Base-by-base conservation (phyloP, 2,797 vertebrate genomes). In the Thaleichthys pacificus region DNA sequence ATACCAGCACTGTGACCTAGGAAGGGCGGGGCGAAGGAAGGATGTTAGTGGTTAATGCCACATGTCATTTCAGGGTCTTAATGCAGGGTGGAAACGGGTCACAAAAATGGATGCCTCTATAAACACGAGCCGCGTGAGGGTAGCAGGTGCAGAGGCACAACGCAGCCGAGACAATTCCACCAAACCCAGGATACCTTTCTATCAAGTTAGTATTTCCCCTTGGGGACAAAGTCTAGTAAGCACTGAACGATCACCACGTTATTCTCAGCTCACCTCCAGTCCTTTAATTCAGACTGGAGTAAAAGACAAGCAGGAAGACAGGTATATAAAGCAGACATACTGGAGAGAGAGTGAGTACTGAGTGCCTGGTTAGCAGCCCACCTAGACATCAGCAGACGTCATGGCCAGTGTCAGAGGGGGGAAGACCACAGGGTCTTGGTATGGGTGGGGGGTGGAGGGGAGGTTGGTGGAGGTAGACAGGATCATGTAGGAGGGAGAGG, bases 1-100 rank as follows among this genome's bases (percentile, higher is more conserved):
- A 90, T 70, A 84, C 56, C 81, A 88, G 57, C 54, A 86, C 85
- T 0, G 7, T 66, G 1, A 91, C 75, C 91, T 90, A 83, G 82
- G 60, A 66, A 75, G 73, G 73, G 76, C 57, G 70, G 67, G 77
- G 24, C 1, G 75, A 72, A 38, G 47, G 70, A 21, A 28, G 28
- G 28, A 28, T n/a, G n/a, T n/a, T n/a, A 30, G 28, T 30, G 28
- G 28, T 4, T 30, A 30, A 30, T 30, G 28, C 28, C 28, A 2
- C 28, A 30, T 30, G 4, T 30, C 28, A 30, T 30, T 2, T 30
- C 28, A 30, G 28, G 28, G 28, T 30, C 28, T 30, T 30, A 2
- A 4, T 30, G 28, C 28, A 30, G 28, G 28, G 28, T 30, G 28
- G 28, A 30, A 5, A 30, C 28, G 1, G 28, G 4, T 30, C 28